These are phyloP conservation scores for Esox niger DNA, from an alignment of 2,113 vertebrate species.

Conservation along the genomic window DNA sequence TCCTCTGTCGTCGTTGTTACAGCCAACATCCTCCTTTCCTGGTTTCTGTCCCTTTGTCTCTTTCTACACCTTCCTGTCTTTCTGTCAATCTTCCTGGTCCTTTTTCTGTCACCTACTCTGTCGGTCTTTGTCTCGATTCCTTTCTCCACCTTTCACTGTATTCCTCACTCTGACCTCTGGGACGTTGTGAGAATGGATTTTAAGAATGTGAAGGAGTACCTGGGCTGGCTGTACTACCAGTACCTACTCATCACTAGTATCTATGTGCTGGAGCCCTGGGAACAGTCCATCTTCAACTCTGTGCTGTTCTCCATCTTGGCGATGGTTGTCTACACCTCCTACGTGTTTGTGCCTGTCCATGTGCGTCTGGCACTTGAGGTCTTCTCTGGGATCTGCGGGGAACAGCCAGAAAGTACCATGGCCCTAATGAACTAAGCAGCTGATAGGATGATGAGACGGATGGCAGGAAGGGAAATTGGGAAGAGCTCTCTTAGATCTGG, in stretches of 20 bases:
- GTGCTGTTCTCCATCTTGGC: slow-evolving; percentile 83
- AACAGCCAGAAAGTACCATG: slow-evolving; percentile 72
- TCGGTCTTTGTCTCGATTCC: not conserved
- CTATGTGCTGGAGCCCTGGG: slow-evolving; percentile 96
- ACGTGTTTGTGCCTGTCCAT: slow-evolving; percentile 93
- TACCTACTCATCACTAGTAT: slow-evolving; percentile 95
- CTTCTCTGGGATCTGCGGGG: slow-evolving; percentile 84
- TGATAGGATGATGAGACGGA: slow-evolving; percentile 7
- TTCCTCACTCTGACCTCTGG: not conserved
- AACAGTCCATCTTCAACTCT: slow-evolving; percentile 90
- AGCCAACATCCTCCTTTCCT: not conserved
- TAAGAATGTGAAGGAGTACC: slow-evolving; percentile 82
- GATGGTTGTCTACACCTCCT: slow-evolving; percentile 94
- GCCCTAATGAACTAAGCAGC: slow-evolving; percentile 72
- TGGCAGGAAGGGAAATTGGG: not conserved
- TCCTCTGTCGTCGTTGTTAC: not conserved
- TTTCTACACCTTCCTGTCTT: not conserved
- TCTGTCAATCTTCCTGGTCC: no score
- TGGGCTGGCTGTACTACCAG: slow-evolving; percentile 95
- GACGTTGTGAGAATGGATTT: slow-evolving; percentile 75
- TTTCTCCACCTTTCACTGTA: not conserved
- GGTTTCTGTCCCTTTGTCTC: not conserved
- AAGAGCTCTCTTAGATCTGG: not conserved
- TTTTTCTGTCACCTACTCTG: not conserved
- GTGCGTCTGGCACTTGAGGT: slow-evolving; percentile 87